Evolutionary conservation across 1,140 invertebrate genomes (phyloP).

Genomic region (Adoxophyes honmai): DNA sequence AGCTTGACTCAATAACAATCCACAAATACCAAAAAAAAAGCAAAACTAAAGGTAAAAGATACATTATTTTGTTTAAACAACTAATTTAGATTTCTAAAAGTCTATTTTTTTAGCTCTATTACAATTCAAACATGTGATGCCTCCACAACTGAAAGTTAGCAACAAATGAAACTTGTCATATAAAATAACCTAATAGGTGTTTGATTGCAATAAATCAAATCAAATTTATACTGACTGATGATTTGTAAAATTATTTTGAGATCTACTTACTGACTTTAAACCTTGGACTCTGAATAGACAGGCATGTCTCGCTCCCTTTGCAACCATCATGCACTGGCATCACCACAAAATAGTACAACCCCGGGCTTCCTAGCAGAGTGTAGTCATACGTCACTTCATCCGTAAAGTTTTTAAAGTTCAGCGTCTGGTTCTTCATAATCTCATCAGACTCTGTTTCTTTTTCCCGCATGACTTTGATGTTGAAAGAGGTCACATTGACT

Average conservation of each 20-base stretch:
- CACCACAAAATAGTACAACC: constrained; percentile 51
- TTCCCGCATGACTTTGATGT: constrained; percentile 48
- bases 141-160: no score
- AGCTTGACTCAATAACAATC: no score
- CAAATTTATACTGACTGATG: not conserved
- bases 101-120: no score
- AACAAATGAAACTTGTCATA: no score
- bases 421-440: constrained; percentile 28
- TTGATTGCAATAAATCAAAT: no score
- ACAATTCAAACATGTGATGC: no score
- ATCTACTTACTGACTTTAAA: constrained; percentile 53
- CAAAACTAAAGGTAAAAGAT: no score
- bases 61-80: no score
- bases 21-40: no score
- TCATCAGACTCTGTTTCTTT: constrained; percentile 34
- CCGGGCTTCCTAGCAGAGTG: constrained; percentile 40
- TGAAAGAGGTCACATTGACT: constrained; percentile 43
- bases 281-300: constrained; percentile 46
- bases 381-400: constrained; percentile 53
- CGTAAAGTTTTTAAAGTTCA: constrained; percentile 34
- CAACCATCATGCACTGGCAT: constrained; percentile 49
- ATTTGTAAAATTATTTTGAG: constrained; percentile 7
- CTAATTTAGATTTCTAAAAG: no score
- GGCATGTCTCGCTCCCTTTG: constrained; percentile 28
- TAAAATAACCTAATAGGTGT: no score